Percentiles rank a stretch among this genome's conserved stretches.
Conservation (phyloP, 2,888 invertebrate species). For the Spodoptera littoralis region DNA sequence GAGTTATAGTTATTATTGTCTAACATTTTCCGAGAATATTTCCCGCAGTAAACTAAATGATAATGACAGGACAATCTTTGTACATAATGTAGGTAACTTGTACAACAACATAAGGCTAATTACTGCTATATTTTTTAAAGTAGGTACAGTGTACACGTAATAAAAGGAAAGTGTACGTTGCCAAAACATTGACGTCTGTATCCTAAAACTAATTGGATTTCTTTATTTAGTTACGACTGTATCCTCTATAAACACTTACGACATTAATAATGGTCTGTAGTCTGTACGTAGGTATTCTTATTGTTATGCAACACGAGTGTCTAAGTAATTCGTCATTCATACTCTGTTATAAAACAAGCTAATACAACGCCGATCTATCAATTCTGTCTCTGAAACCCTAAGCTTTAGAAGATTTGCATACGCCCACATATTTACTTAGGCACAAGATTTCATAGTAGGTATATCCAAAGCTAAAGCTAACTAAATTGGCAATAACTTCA, state of each 20-base stretch:
- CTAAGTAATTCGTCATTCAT: slow-evolving; percentile 6
- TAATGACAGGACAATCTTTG: slow-evolving; percentile 22
- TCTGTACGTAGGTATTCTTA: neutral
- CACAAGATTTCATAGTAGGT: too few species aligned
- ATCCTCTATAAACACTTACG: slow-evolving; percentile 8
- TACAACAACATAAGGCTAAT: slow-evolving; percentile 7
- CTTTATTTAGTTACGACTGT: slow-evolving; percentile 18
- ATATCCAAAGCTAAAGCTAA: too few species aligned
- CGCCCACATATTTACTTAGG: too few species aligned
- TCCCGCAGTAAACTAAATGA: neutral
- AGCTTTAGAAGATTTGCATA: too few species aligned
- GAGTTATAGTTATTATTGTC: too few species aligned
- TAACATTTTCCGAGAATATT: slow-evolving; percentile 1
- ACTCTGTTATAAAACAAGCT: slow-evolving; percentile 1
- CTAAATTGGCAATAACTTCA: too few species aligned
- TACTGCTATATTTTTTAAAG: slow-evolving; percentile 26
- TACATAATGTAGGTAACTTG: slow-evolving; percentile 1
- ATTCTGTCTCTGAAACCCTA: slow-evolving; percentile 12
- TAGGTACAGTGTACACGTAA: slow-evolving; percentile 11
- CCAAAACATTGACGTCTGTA: slow-evolving; percentile 39
- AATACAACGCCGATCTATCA: slow-evolving; percentile 12
- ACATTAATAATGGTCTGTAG: slow-evolving; percentile 1
- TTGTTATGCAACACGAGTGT: neutral
- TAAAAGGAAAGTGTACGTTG: slow-evolving; percentile 25
- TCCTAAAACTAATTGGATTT: slow-evolving; percentile 32